phyloP scores from a whole-genome alignment of 1,140 invertebrate genomes.

The Bombus vancouverensis region DNA sequence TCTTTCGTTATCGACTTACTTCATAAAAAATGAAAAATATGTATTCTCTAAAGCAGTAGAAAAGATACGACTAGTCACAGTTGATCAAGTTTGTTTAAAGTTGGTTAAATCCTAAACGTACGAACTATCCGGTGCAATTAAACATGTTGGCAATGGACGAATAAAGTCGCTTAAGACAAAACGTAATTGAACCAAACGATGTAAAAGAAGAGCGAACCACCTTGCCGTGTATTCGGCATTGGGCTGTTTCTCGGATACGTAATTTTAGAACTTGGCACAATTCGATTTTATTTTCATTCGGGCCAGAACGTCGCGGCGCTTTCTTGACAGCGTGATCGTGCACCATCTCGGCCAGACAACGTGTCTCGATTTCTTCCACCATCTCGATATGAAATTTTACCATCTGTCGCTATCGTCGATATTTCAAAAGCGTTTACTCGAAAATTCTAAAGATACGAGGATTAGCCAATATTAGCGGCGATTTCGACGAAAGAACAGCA shows the following conservation, averaged over 20 bases:
- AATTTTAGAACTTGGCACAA: slow-evolving; percentile 69
- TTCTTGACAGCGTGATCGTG: slow-evolving; percentile 5
- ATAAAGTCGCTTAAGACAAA: not conserved
- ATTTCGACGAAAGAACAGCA: not conserved
- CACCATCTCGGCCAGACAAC: slow-evolving; percentile 8
- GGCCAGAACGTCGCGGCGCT: slow-evolving; percentile 7
- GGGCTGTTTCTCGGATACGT: slow-evolving; percentile 40
- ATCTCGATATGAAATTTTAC: not conserved
- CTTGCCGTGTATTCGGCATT: not conserved
- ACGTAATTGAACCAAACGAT: not conserved
- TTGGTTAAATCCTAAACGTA: not conserved
- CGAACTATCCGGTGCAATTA: not conserved
- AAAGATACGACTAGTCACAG: no score
- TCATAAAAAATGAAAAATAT: no score
- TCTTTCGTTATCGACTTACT: no score
- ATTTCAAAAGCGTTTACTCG: not conserved
- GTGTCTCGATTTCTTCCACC: not conserved
- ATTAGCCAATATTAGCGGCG: no score
- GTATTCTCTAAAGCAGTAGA: not conserved
- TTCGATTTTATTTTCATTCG: slow-evolving; percentile 66
- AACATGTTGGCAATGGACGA: not conserved
- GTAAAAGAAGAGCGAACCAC: not conserved
- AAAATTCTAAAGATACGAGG: not conserved
- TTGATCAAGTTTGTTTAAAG: no score
- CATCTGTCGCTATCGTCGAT: not conserved